Percentiles rank a stretch among this genome's conserved stretches.
phyloP scores from a whole-genome alignment of 2,797 vertebrate species.

The Sciurus vulgaris region DNA sequence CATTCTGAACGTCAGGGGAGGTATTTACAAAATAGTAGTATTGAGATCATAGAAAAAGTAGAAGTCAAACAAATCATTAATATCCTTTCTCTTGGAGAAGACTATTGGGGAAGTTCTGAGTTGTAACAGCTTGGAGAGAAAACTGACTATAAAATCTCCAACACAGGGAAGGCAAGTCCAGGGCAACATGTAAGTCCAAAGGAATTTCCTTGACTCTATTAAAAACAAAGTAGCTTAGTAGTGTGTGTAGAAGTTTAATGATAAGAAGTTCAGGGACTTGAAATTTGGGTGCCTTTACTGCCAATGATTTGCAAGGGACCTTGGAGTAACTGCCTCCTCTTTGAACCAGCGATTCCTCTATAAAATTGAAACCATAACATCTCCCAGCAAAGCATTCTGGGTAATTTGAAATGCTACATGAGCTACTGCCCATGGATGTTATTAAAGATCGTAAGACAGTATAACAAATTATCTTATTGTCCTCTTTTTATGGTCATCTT shows the following conservation, averaged over 20 bases:
- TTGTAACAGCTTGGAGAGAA: constrained; percentile 71
- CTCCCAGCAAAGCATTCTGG: background rate
- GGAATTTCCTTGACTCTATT: constrained; percentile 70
- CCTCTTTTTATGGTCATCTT: background rate
- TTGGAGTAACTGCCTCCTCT: background rate
- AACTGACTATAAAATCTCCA: constrained; percentile 54
- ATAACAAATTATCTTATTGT: background rate
- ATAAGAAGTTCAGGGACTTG: constrained; percentile 56
- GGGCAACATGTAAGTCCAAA: background rate
- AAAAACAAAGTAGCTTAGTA: constrained; percentile 66
- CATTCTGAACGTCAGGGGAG: constrained; percentile 20
- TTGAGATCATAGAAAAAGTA: constrained; percentile 51
- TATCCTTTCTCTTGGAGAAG: constrained; percentile 70
- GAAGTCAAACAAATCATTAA: constrained; percentile 62
- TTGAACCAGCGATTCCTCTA: background rate
- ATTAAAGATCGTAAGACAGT: background rate
- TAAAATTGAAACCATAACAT: background rate
- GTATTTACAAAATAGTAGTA: constrained; percentile 74
- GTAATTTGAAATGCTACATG: background rate
- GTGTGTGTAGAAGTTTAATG: constrained; percentile 43
- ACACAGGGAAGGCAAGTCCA: constrained; percentile 58
- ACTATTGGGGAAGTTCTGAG: constrained; percentile 69
- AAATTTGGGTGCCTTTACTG: background rate
- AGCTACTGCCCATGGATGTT: background rate
- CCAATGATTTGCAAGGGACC: constrained; percentile 20